phyloP scores from a whole-genome alignment of 2,888 invertebrate genomes.

The Rhimphoctona megacephalus region DNA sequence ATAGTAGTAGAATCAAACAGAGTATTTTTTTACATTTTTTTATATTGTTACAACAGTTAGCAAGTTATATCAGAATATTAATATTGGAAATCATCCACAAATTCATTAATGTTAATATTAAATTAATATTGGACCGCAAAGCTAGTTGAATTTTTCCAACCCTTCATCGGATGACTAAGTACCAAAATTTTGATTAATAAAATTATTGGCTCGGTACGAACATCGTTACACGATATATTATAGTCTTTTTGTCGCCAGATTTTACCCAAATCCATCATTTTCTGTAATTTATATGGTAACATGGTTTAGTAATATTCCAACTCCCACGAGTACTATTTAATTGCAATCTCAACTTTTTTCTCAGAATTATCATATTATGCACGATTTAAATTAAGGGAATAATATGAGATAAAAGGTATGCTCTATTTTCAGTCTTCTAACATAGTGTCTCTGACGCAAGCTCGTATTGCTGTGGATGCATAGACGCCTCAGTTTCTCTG shows the following conservation, averaged over 20 bases:
- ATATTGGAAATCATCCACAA: background rate
- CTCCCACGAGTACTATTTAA: background rate
- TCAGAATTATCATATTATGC: background rate
- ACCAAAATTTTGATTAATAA: background rate
- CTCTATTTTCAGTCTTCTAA: slow-evolving; percentile 13
- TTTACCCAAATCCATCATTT: background rate
- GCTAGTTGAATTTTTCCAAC: background rate
- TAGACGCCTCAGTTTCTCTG: background rate
- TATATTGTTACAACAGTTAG: too few relatives aligned
- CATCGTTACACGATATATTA: background rate
- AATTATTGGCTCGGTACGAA: background rate
- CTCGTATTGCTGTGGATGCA: slow-evolving; percentile 3
- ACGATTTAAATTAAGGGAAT: background rate
- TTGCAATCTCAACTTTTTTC: background rate
- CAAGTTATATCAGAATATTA: too few relatives aligned
- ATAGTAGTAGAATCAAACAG: background rate
- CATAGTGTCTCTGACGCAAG: slow-evolving; percentile 3
- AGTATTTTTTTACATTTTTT: background rate
- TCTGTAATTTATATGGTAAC: background rate
- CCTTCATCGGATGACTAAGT: background rate
- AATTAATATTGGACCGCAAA: too few relatives aligned
- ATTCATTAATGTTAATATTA: too few relatives aligned
- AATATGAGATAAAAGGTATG: background rate
- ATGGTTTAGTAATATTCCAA: background rate
- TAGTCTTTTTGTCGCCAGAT: background rate